Base-by-base conservation (phyloP, 1,140 invertebrate species). In the Drosophila grimshawi region DNA sequence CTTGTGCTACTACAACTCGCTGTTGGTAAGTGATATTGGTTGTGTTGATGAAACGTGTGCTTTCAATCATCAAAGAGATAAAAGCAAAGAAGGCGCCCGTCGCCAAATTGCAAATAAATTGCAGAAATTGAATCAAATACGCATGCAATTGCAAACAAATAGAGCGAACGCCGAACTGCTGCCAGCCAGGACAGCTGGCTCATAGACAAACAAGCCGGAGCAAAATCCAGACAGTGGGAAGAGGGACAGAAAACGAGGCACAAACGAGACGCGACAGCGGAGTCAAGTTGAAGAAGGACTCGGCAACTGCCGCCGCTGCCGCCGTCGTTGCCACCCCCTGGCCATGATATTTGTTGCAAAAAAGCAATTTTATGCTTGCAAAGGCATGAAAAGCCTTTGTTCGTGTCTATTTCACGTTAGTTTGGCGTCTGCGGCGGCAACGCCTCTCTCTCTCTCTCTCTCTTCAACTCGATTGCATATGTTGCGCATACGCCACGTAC, bases 381-480 rank as follows among this genome's bases (percentile, higher is more conserved):
- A 90, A 91, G 86, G 90, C 90, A 89, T 91, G 90, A 91, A 91
- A 89, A 91, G 90, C 90, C 90, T 91, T 91, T 91, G 90, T 91
- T 91, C 90, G 90, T 91, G 90, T 91, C 90, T 90, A 91, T 91
- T 91, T 91, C 76, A 91, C 86, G 90, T 88, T 91, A 81, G 86
- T 88, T 90, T 86, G 82, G 88, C 81, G 76, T 86, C 78, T 86
- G 79, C 72, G 86, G 77, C 75, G 73, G 56, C 71, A 64, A 59
- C 70, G 69, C 62, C 68, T 70, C 51, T 55, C 61, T 35, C 52
- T 66, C 19, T 19, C 19, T 19, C 19, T 19, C 60, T 64, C 69
- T 41, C 43, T 32, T 46, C 65, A 67, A 69, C 67, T 72, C 68
- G 41, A 56, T 69, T 86, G 77, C 86, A 90, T 90, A 90, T 86